A percentile compares a stretch with the other conserved stretches of the same genome.
Evolutionary conservation across 2,888 invertebrate genomes (phyloP).

Genomic region (Thymelicus sylvestris): DNA sequence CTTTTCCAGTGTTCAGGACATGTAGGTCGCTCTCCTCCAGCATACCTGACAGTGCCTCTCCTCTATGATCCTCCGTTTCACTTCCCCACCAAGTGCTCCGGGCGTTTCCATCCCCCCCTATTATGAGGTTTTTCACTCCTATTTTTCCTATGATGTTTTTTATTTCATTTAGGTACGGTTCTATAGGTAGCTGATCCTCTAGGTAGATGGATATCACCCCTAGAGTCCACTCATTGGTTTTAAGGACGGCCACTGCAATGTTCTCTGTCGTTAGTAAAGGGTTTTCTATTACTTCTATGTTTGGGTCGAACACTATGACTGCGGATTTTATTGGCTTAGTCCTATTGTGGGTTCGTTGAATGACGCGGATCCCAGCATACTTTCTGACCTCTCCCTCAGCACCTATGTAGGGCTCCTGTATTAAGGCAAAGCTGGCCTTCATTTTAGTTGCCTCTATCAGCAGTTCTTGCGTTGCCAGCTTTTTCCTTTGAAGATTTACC

Average conservation of each 20-base stretch:
- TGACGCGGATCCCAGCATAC: constrained; percentile 7
- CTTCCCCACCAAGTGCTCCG: constrained; percentile 38
- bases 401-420: constrained; percentile 37
- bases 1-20: constrained; percentile 13
- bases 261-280: constrained; percentile 32
- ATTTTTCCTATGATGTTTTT: not conserved
- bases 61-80: not conserved
- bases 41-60: constrained; percentile 12
- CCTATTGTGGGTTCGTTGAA: constrained; percentile 39
- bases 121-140: constrained; percentile 3
- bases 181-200: constrained; percentile 31
- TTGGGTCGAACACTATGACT: constrained; percentile 27
- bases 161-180: constrained; percentile 19
- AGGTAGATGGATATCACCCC: constrained; percentile 33
- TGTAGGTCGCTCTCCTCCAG: constrained; percentile 22
- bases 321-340: constrained; percentile 38
- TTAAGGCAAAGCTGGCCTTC: constrained; percentile 1
- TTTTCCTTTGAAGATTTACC: not conserved
- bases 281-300: constrained; percentile 15
- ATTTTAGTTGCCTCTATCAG: not conserved
- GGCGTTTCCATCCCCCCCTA: constrained; percentile 39
- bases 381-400: constrained; percentile 10
- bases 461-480: constrained; percentile 38
- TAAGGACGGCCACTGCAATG: constrained; percentile 26
- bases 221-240: constrained; percentile 28